Evolutionary conservation across 2,888 invertebrate species (phyloP).

Genomic region (Tanypteryx hageni): DNA sequence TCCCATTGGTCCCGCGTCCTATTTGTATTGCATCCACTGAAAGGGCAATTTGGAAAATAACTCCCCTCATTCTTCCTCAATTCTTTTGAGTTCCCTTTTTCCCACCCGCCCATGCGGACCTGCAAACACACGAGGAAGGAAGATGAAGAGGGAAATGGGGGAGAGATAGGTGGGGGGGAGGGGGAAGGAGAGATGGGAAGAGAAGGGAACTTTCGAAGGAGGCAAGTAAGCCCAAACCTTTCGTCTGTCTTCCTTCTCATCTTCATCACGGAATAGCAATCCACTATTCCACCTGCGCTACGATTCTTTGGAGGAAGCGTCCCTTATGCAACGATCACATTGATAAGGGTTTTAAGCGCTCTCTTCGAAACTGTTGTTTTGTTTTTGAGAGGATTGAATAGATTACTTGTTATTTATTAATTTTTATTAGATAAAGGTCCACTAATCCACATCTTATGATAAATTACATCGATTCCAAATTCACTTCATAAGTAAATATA

Average conservation of each 20-base stretch:
- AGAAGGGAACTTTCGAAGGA: background rate
- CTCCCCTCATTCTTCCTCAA: conserved; percentile 50
- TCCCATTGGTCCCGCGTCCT: conserved; percentile 34
- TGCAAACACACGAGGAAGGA: background rate
- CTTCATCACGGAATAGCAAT: background rate
- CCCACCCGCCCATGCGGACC: background rate
- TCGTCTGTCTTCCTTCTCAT: background rate
- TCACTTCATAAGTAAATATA: too few relatives aligned
- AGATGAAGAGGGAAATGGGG: too few relatives aligned
- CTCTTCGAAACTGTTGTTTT: too few relatives aligned
- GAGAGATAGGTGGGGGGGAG: background rate
- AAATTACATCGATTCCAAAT: too few relatives aligned
- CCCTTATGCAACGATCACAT: background rate
- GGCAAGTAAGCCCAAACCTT: too few relatives aligned
- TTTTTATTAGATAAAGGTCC: too few relatives aligned
- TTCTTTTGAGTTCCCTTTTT: conserved; percentile 47
- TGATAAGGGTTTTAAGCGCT: background rate
- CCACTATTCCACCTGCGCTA: background rate
- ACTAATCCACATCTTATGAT: too few relatives aligned
- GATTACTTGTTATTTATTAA: too few relatives aligned
- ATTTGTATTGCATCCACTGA: conserved; percentile 63
- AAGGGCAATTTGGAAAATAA: conserved; percentile 64
- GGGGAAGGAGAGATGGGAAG: background rate
- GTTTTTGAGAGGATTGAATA: too few relatives aligned
- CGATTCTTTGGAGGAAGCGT: background rate